Percentiles rank a stretch among this genome's conserved stretches.
phyloP scores from a whole-genome alignment of 2,113 vertebrate species.

The Phaethon lepturus region DNA sequence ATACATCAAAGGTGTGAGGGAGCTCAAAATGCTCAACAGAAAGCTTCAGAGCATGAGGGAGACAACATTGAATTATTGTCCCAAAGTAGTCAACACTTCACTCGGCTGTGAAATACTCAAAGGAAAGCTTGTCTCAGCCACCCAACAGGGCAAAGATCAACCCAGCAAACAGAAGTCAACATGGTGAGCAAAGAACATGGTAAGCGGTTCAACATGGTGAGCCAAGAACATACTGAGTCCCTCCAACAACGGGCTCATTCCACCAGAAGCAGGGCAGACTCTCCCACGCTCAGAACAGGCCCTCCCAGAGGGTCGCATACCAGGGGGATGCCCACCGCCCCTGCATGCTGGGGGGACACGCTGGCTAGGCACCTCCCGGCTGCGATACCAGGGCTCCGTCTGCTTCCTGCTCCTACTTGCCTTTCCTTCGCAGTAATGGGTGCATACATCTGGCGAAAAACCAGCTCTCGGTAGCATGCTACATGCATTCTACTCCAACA shows the following conservation, averaged over 20 bases:
- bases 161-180: background rate
- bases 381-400: background rate
- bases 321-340: background rate
- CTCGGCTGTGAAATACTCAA: background rate
- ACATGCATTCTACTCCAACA: background rate
- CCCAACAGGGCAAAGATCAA: background rate
- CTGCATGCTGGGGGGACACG: no score
- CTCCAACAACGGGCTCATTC: background rate
- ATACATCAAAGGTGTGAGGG: background rate
- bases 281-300: accelerated
- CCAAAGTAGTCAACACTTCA: background rate
- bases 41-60: background rate
- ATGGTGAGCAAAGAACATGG: background rate
- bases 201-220: background rate
- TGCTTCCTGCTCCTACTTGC: background rate
- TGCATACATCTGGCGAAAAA: background rate
- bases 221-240: background rate
- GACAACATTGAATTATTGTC: background rate
- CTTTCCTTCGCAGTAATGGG: background rate
- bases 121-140: background rate
- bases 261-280: background rate
- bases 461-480: background rate
- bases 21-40: background rate
- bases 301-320: accelerated
- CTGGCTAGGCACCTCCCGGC: no score